phyloP scores from a whole-genome alignment of 2,113 vertebrate genomes.

The Delphinapterus leucas region DNA sequence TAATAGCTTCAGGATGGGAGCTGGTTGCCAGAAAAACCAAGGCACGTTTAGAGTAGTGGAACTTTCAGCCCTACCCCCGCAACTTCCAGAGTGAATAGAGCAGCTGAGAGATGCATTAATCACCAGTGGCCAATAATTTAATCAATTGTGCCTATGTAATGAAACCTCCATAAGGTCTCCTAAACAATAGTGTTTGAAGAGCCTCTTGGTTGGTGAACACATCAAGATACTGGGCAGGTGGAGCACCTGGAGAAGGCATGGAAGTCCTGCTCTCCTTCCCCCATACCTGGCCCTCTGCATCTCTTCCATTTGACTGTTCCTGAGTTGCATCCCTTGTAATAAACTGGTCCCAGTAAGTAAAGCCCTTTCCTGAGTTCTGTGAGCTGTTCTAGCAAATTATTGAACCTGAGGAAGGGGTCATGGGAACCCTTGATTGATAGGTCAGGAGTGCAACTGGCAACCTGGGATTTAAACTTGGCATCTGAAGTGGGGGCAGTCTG shows the following conservation, averaged over 20 bases:
- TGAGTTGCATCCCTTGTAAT: neutral
- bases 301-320: neutral
- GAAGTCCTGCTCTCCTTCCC: neutral
- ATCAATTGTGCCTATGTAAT: neutral
- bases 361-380: neutral
- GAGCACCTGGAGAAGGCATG: neutral
- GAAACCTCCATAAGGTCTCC: neutral
- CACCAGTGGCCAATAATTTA: neutral
- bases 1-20: neutral
- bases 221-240: too few relatives aligned
- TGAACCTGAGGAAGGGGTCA: neutral
- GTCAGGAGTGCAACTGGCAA: neutral
- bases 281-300: neutral
- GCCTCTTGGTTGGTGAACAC: neutral
- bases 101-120: neutral
- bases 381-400: neutral
- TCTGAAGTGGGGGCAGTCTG: neutral
- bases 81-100: neutral
- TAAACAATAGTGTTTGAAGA: neutral
- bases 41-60: neutral
- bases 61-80: neutral
- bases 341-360: neutral
- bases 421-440: neutral
- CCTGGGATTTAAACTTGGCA: neutral
- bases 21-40: neutral